Evolutionary conservation across 1,140 invertebrate genomes (phyloP).

Genomic region (Brachionus manjavacas): DNA sequence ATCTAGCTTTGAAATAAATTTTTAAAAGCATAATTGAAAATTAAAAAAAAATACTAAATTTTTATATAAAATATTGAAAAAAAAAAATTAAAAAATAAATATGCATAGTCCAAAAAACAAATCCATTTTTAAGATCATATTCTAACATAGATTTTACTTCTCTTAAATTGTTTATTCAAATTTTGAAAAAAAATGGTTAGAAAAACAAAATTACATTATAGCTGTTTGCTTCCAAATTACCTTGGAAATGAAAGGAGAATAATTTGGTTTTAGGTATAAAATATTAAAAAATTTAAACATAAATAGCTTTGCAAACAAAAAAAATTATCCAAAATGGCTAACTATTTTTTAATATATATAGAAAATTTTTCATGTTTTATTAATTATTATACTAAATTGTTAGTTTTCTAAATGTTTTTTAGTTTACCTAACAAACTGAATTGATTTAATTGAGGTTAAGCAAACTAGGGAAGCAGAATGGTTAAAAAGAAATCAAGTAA

Average conservation of each 20-base stretch:
- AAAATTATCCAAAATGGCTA: background rate
- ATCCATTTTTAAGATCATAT: too few species aligned
- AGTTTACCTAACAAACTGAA: background rate
- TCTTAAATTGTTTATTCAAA: background rate
- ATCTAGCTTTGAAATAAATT: too few species aligned
- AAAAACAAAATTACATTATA: background rate
- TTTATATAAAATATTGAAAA: too few species aligned
- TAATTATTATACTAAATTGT: background rate
- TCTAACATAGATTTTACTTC: too few species aligned
- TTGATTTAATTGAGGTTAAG: too few species aligned
- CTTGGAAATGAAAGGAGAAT: background rate
- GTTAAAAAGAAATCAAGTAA: background rate
- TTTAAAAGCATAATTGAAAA: too few species aligned
- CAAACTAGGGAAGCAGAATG: background rate
- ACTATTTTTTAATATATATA: background rate
- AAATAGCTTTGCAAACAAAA: background rate
- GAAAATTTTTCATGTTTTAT: background rate
- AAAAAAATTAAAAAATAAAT: too few species aligned
- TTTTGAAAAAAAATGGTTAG: background rate
- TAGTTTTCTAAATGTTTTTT: background rate
- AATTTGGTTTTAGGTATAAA: background rate
- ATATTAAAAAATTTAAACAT: background rate
- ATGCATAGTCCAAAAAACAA: too few species aligned
- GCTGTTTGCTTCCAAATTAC: background rate
- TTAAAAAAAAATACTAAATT: too few species aligned